phyloP scores from a whole-genome alignment of 2,888 invertebrate genomes.

The Mycalesis mineus region DNA sequence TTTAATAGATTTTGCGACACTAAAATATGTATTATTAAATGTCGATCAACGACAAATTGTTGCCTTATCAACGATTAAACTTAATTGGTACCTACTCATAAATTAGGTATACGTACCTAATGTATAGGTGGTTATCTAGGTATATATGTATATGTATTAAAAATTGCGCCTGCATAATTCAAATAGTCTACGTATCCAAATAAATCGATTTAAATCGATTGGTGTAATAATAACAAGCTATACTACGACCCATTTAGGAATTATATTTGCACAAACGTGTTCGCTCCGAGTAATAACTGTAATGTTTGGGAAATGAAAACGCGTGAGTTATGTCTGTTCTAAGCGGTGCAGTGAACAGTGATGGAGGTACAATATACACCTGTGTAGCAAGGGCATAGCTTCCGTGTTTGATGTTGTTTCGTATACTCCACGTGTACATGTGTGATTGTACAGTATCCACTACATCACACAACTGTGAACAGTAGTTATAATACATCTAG shows the following conservation, averaged over 20 bases:
- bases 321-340: slow-evolving; percentile 4
- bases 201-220: background rate
- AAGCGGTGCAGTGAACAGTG: slow-evolving; percentile 9
- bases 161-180: slow-evolving; percentile 8
- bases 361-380: slow-evolving; percentile 36
- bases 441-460: slow-evolving; percentile 25
- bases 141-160: too few species aligned
- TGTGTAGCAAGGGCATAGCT: slow-evolving; percentile 48
- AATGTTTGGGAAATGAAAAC: slow-evolving; percentile 3
- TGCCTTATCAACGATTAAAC: background rate
- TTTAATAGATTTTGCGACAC: slow-evolving; percentile 14
- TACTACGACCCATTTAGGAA: slow-evolving; percentile 9
- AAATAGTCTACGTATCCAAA: background rate
- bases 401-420: slow-evolving; percentile 69
- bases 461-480: slow-evolving; percentile 16
- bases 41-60: slow-evolving; percentile 33
- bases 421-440: slow-evolving; percentile 43
- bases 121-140: background rate
- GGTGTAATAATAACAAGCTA: background rate
- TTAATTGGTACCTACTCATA: too few species aligned
- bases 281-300: background rate
- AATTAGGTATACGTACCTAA: background rate
- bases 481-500: slow-evolving; percentile 36
- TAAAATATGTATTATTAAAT: slow-evolving; percentile 39
- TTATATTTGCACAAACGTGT: slow-evolving; percentile 4